Percentiles rank a stretch among this genome's conserved stretches.
These are phyloP conservation scores for Lithosia quadra DNA, from an alignment of 2,888 invertebrate genomes.

Conservation along the genomic window DNA sequence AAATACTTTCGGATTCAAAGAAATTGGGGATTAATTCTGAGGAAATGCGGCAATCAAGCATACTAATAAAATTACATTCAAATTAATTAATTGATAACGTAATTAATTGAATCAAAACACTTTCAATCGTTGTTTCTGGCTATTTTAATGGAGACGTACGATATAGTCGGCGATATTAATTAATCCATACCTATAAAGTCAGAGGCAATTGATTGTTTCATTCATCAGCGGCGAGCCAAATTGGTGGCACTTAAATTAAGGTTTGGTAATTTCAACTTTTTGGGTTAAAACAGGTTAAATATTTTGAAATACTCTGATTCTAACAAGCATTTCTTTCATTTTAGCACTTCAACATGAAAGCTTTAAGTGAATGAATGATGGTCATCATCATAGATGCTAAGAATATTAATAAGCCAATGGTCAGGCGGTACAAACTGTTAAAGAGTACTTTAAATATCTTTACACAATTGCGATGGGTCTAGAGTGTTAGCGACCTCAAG, in stretches of 20 bases:
- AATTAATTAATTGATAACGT: not conserved
- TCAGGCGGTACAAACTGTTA: too few species aligned
- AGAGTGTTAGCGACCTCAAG: too few species aligned
- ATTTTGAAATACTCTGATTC: not conserved
- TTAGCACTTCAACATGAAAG: too few species aligned
- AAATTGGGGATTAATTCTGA: not conserved
- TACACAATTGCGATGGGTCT: too few species aligned
- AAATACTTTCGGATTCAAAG: not conserved
- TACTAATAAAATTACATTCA: not conserved
- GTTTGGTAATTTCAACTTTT: not conserved
- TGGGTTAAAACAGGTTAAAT: not conserved
- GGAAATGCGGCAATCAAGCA: not conserved
- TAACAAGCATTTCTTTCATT: not conserved
- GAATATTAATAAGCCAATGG: too few species aligned
- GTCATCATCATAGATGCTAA: too few species aligned
- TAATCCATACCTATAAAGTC: slow-evolving; percentile 45
- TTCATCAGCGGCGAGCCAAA: slow-evolving; percentile 31
- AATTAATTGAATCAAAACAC: slow-evolving; percentile 5
- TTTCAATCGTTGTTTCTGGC: not conserved
- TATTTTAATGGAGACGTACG: slow-evolving; percentile 35
- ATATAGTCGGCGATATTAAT: slow-evolving; percentile 33
- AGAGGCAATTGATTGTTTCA: slow-evolving; percentile 38
- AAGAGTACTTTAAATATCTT: too few species aligned
- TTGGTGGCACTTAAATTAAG: slow-evolving; percentile 22
- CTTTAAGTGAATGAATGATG: too few species aligned